Conservation (phyloP, 2,797 vertebrate genomes). For the Pseudotriccus pelzelni region DNA sequence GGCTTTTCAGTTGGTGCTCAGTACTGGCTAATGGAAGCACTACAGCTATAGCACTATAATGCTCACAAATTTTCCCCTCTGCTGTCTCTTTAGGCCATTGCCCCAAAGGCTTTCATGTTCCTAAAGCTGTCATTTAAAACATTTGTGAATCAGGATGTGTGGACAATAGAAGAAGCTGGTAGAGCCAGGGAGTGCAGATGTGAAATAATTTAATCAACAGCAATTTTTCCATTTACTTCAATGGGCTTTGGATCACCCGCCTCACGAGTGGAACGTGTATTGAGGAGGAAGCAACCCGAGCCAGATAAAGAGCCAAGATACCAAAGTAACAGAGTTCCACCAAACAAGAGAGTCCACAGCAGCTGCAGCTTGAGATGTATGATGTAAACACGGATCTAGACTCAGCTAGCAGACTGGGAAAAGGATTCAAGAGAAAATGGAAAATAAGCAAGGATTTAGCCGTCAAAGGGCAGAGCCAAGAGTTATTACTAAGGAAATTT, state of each 20-base stretch:
- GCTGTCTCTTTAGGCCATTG: constrained; percentile 62
- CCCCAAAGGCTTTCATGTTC: constrained; percentile 64
- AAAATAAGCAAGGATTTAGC: constrained; percentile 12
- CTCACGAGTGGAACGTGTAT: constrained; percentile 58
- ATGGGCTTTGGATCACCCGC: constrained; percentile 64
- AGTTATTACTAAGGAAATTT: neutral
- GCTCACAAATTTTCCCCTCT: constrained; percentile 62
- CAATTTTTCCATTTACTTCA: constrained; percentile 71
- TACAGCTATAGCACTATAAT: constrained; percentile 55
- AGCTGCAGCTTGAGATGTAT: constrained; percentile 61
- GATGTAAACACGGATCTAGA: neutral
- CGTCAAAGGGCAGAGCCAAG: neutral
- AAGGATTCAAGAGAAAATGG: neutral
- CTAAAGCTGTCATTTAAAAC: constrained; percentile 69
- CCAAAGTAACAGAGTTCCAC: constrained; percentile 63
- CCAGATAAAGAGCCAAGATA: constrained; percentile 69
- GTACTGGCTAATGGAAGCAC: constrained; percentile 43
- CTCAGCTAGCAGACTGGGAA: constrained; percentile 16
- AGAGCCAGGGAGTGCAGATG: constrained; percentile 64
- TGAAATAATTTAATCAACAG: constrained; percentile 69
- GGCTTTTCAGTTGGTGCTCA: constrained; percentile 51
- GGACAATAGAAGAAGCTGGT: constrained; percentile 67
- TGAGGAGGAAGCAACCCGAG: constrained; percentile 63
- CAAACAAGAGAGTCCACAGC: constrained; percentile 57
- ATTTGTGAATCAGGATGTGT: constrained; percentile 68